Evolutionary conservation across 2,113 vertebrate species (phyloP), one percentile per base, ranked within the genome.

Genomic region (Nettapus auritus): DNA sequence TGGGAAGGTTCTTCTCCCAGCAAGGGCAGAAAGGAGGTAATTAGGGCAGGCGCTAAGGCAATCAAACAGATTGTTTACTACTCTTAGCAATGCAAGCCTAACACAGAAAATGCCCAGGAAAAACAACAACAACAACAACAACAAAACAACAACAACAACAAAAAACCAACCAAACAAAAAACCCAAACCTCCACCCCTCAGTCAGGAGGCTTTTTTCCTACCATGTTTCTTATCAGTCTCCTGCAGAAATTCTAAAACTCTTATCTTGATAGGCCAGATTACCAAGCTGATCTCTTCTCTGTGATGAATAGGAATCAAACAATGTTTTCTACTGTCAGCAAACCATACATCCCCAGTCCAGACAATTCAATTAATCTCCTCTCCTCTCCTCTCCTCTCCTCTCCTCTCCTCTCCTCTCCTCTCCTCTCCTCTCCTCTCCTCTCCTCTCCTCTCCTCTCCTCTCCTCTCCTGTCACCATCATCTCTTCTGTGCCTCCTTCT

Each of bases 221-320:
- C 33, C 5, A 31, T 31, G 9, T 74, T 91, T 98, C 98, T 99
- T 99, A 99, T 99, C 98, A 98, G 96, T 93, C 93, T 98, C 95
- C 97, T 95, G 98, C 99, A 99, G 98, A 98, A 98, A 97, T 97
- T 98, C 98, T 98, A 97, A 98, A 98, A 98, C 93, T 97, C 97
- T 98, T 99, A 99, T 99, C 99, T 98, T 97, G 97, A 98, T 98
- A 97, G 98, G 86, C 92, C 98, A 98, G 98, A 98, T 99, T 98
- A 98, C 96, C 96, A 97, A 98, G 91, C 94, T 98, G 98, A 98
- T 98, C 97, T 97, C 94, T 97, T 98, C 98, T 98, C 98, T 92
- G 88, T 88, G 97, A 98, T 97, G 97, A 99, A 98, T 96, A 98
- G 94, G 94, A 97, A 96, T 98, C 98, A 98, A 98, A 98, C 85